These are phyloP conservation scores for Ceyx cyanopectus DNA, from an alignment of 2,113 vertebrate species.

Conservation along the genomic window DNA sequence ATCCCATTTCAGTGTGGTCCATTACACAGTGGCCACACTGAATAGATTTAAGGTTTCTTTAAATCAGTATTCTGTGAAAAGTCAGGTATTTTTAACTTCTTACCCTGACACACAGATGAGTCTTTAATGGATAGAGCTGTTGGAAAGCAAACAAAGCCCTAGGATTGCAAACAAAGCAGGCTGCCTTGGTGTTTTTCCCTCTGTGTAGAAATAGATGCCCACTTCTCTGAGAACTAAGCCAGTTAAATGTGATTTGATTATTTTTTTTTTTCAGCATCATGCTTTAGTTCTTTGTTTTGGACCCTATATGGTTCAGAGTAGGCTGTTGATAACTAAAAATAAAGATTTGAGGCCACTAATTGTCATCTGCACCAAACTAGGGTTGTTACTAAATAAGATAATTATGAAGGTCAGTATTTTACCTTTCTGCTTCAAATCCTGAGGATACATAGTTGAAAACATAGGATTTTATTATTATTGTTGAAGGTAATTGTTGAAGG, in stretches of 20 bases:
- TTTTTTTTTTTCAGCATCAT: background rate
- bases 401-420: background rate
- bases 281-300: background rate
- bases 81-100: background rate
- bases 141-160: background rate
- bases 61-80: background rate
- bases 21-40: background rate
- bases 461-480: background rate
- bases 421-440: background rate
- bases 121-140: background rate
- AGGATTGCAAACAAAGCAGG: background rate
- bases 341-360: background rate
- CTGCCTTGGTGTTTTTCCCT: background rate
- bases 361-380: background rate
- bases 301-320: background rate
- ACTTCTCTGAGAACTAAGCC: background rate
- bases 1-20: background rate
- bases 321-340: background rate
- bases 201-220: background rate
- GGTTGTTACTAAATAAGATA: background rate
- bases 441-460: background rate
- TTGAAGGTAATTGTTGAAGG: background rate
- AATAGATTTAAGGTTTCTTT: background rate
- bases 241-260: background rate
- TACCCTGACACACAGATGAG: background rate